Evolutionary conservation across 2,113 vertebrate species (phyloP).

Genomic region (Saimiri boliviensis): DNA sequence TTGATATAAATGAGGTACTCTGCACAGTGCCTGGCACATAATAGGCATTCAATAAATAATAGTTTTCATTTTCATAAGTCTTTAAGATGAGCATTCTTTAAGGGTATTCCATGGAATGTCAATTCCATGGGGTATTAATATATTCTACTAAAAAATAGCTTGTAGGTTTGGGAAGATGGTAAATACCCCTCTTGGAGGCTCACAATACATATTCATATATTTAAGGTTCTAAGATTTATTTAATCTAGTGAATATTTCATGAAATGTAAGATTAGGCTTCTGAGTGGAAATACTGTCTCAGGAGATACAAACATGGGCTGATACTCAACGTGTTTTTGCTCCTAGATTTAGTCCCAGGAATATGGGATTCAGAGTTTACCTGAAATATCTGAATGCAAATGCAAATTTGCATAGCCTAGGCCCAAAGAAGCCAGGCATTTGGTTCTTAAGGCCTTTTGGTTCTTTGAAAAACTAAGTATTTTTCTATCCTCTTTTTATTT

Average conservation of each 20-base stretch:
- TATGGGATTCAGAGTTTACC: slow-evolving; percentile 29
- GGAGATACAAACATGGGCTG: neutral
- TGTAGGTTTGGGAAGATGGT: slow-evolving; percentile 46
- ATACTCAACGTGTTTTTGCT: slow-evolving; percentile 13
- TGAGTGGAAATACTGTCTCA: slow-evolving; percentile 9
- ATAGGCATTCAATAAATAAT: slow-evolving; percentile 19
- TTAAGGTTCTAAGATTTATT: slow-evolving; percentile 43
- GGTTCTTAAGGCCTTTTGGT: slow-evolving; percentile 23
- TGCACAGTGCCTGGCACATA: neutral
- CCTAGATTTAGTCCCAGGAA: slow-evolving; percentile 25
- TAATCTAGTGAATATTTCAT: slow-evolving; percentile 13
- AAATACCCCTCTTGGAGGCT: neutral
- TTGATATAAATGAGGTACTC: neutral
- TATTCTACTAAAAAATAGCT: slow-evolving; percentile 36
- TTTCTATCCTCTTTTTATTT: slow-evolving; percentile 6
- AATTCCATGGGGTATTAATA: neutral
- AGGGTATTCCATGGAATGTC: neutral
- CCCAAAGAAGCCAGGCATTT: neutral
- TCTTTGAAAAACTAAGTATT: slow-evolving; percentile 31
- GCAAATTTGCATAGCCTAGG: neutral
- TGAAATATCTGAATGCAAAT: slow-evolving; percentile 16
- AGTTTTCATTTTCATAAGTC: slow-evolving; percentile 22
- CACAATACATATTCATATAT: slow-evolving; percentile 14
- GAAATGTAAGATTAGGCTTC: neutral
- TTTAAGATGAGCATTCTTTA: slow-evolving; percentile 39